Percentiles rank a stretch among this genome's conserved stretches.
These are phyloP conservation scores for Catagonus wagneri DNA, from an alignment of 2,113 vertebrate genomes.

Conservation along the genomic window DNA sequence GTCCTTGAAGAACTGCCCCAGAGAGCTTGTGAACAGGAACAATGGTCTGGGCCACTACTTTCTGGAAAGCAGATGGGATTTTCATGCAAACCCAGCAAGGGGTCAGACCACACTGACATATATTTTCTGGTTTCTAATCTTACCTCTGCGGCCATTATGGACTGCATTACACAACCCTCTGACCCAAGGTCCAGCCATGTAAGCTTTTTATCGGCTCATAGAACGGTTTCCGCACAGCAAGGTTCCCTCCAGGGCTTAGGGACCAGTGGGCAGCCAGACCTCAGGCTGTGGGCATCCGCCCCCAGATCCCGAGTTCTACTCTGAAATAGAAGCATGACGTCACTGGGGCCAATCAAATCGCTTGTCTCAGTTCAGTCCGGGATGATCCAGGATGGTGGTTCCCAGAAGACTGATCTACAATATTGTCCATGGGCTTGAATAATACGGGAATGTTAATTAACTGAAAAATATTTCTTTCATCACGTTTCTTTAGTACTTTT, in stretches of 20 bases:
- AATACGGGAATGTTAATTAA: conserved; percentile 8
- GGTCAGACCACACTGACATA: conserved; percentile 81
- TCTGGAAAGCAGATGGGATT: conserved; percentile 78
- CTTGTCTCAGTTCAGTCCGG: conserved; percentile 7
- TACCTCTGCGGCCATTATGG: conserved; percentile 71
- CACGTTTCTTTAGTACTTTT: background rate
- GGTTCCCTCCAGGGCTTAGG: background rate
- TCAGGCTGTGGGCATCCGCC: conserved; percentile 57
- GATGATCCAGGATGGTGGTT: background rate
- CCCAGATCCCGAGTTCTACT: background rate
- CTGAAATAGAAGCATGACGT: conserved; percentile 56
- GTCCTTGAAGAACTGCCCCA: conserved; percentile 71
- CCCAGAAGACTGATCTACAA: background rate
- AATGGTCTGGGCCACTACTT: conserved; percentile 62
- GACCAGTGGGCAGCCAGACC: conserved; percentile 66
- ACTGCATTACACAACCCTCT: conserved; percentile 74
- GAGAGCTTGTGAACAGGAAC: conserved; percentile 62
- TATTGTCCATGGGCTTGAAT: background rate
- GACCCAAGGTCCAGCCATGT: conserved; percentile 43
- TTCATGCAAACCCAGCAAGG: conserved; percentile 73
- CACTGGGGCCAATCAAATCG: background rate
- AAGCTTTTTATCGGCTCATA: conserved; percentile 58
- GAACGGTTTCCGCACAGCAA: background rate
- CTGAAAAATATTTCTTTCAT: background rate
- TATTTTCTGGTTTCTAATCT: conserved; percentile 79